Evolutionary conservation across 2,797 vertebrate genomes (phyloP).

Genomic region (Lates japonicus): DNA sequence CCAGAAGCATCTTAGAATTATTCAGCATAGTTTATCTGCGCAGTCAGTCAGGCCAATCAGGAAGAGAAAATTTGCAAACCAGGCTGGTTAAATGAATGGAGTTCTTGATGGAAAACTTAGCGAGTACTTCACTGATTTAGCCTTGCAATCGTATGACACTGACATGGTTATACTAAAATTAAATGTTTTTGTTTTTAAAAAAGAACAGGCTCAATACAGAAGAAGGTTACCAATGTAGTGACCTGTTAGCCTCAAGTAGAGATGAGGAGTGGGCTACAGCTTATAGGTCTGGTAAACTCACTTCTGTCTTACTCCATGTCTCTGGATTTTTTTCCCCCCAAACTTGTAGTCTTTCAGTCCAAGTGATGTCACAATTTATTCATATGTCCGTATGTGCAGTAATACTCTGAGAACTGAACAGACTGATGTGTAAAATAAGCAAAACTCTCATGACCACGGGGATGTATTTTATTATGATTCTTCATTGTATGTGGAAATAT

Average conservation of each 20-base stretch:
- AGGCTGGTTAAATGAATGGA: background rate
- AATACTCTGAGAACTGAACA: background rate
- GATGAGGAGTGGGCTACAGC: too few species aligned
- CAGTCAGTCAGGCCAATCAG: constrained; percentile 19
- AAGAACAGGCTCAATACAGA: background rate
- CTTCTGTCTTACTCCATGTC: too few species aligned
- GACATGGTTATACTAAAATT: too few species aligned
- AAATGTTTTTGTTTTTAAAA: background rate
- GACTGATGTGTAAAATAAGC: background rate
- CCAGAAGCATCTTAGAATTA: constrained; percentile 62
- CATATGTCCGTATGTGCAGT: background rate
- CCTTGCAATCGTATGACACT: background rate
- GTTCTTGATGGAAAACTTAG: constrained; percentile 21
- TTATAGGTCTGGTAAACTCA: too few species aligned
- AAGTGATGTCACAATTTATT: background rate
- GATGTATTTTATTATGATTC: constrained; percentile 7
- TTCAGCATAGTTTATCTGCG: constrained; percentile 47
- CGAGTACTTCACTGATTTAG: background rate
- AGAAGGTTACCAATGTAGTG: background rate
- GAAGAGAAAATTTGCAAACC: constrained; percentile 29
- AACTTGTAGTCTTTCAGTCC: background rate
- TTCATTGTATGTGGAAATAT: constrained; percentile 4
- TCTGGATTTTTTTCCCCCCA: background rate
- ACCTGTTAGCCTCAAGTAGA: background rate
- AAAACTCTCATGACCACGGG: background rate